phyloP scores from a whole-genome alignment of 2,797 vertebrate species.

The Sparidentex hasta region DNA sequence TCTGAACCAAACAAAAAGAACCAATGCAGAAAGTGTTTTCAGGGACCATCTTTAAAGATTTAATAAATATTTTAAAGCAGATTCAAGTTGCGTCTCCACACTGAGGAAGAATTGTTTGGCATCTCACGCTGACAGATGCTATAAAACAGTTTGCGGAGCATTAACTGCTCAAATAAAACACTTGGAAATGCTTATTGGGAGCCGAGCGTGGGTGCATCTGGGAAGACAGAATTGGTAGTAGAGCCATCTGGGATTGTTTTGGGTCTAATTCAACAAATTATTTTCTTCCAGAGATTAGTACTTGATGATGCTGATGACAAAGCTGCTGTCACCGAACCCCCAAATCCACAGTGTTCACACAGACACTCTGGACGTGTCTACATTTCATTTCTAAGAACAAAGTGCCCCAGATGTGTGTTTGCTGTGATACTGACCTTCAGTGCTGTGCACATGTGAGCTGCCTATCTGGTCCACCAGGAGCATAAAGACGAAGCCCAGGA shows the following conservation, averaged over 20 bases:
- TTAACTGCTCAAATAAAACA: conserved; percentile 15
- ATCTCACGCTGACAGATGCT: not conserved
- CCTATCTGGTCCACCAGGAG: conserved; percentile 98
- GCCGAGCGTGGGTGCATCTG: not conserved
- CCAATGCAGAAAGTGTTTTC: too few relatives aligned
- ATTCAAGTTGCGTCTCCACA: not conserved
- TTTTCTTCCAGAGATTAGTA: not conserved
- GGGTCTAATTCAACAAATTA: conserved; percentile 6
- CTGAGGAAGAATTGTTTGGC: not conserved
- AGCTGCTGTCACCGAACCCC: not conserved
- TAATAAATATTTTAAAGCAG: not conserved
- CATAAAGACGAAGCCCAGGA: conserved; percentile 99
- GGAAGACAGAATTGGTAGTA: not conserved
- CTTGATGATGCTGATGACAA: not conserved
- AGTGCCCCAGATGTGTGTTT: not conserved
- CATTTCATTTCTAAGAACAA: not conserved
- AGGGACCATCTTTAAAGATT: not conserved
- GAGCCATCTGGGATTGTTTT: conserved; percentile 7
- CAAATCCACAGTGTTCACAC: not conserved
- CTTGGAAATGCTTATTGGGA: not conserved
- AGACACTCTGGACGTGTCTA: not conserved
- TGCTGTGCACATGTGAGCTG: conserved; percentile 92
- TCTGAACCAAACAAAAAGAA: conserved; percentile 82
- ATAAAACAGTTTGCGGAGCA: not conserved
- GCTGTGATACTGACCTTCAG: conserved; percentile 87